Conservation (phyloP, 2,113 vertebrate genomes). For the Ibidorhyncha struthersii region DNA sequence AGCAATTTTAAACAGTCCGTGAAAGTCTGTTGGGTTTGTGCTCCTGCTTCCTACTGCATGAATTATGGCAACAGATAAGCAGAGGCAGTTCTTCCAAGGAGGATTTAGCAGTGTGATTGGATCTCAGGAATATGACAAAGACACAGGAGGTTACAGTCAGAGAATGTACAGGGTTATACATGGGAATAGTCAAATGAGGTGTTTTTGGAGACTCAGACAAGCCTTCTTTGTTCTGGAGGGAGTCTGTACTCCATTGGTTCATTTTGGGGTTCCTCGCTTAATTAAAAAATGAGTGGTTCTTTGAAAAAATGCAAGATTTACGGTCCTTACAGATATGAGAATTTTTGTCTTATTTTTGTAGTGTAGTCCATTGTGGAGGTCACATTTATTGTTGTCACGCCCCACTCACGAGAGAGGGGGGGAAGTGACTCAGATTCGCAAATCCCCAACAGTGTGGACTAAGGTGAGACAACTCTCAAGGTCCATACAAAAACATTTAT, state of each 20-base stretch:
- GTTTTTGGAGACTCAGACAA: not conserved
- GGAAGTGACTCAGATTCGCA: no score
- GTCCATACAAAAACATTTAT: no score
- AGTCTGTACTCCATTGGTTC: not conserved
- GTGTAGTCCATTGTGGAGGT: not conserved
- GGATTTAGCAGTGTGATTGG: not conserved
- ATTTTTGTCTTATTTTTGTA: not conserved
- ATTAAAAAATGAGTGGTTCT: not conserved
- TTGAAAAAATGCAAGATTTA: not conserved
- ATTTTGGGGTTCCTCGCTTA: rapidly evolving
- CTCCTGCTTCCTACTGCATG: not conserved
- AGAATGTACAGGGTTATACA: not conserved
- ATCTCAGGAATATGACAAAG: not conserved
- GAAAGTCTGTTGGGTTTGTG: not conserved
- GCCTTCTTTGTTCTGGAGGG: not conserved
- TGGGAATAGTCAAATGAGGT: not conserved
- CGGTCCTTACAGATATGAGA: not conserved
- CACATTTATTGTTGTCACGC: no score
- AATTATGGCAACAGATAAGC: not conserved
- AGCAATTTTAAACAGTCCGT: not conserved
- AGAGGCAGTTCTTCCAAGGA: not conserved
- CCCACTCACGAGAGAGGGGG: no score
- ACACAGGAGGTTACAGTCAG: not conserved
- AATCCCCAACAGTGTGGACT: no score
- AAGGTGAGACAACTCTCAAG: no score